Evolutionary conservation across 2,113 vertebrate species (phyloP).

Genomic region (Strigops habroptila): DNA sequence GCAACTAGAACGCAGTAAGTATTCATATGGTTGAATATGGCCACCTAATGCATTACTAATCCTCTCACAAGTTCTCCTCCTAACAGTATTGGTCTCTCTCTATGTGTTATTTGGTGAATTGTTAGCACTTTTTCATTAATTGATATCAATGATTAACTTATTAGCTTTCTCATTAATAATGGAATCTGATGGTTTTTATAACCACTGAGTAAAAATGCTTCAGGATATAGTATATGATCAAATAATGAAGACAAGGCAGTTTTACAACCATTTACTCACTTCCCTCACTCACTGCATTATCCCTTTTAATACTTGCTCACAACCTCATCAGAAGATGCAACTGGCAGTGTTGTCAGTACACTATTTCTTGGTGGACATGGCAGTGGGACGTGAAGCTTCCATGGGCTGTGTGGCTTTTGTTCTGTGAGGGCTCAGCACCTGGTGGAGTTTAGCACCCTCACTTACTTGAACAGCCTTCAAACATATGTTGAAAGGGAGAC

Average conservation of each 20-base stretch:
- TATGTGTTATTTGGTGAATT: neutral
- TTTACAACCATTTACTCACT: neutral
- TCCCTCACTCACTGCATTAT: neutral
- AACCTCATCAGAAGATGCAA: neutral
- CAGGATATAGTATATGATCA: neutral
- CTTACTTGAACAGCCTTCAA: neutral
- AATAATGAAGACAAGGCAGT: neutral
- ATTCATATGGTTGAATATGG: neutral
- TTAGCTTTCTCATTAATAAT: neutral
- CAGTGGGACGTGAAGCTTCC: neutral
- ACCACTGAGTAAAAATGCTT: neutral
- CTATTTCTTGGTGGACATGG: neutral
- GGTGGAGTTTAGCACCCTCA: neutral
- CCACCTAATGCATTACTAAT: neutral
- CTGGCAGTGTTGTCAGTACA: neutral
- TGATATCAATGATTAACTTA: neutral
- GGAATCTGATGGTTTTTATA: neutral
- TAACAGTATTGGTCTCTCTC: neutral
- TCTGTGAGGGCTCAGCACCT: neutral
- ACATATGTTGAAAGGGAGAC: neutral
- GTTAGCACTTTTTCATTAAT: neutral
- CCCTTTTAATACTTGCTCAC: neutral
- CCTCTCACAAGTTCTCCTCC: neutral
- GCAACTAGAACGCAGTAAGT: slow-evolving; percentile 76
- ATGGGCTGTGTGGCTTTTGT: neutral